Evolutionary conservation across 2,113 vertebrate species (phyloP).

Genomic region (Martes martes): DNA sequence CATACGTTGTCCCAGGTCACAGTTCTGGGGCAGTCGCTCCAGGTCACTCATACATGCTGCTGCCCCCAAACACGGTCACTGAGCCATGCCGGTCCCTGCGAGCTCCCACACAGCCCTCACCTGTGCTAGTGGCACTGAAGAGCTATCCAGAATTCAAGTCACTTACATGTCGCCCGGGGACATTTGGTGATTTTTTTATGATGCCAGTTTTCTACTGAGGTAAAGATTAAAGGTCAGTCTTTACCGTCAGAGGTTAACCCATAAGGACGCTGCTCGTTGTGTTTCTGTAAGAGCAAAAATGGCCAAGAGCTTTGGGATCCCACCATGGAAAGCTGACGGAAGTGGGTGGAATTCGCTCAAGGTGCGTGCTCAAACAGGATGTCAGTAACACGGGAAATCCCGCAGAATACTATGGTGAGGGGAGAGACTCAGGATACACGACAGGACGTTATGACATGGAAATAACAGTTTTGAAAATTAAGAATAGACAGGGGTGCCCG

Average conservation of each 20-base stretch:
- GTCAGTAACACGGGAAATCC: neutral
- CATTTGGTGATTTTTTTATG: neutral
- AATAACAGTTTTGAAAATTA: neutral
- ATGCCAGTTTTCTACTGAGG: neutral
- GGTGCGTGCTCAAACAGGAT: neutral
- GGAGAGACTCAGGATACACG: neutral
- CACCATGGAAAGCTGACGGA: neutral
- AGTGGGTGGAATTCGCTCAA: neutral
- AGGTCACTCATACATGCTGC: neutral
- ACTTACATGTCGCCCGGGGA: neutral
- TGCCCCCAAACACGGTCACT: neutral
- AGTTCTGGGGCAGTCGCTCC: neutral
- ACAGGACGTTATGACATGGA: neutral
- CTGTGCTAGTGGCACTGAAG: neutral
- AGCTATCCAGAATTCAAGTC: neutral
- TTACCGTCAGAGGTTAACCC: neutral
- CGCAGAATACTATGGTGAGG: neutral
- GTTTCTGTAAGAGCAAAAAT: neutral
- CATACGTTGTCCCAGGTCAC: neutral
- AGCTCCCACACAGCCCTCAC: neutral
- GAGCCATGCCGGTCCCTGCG: neutral
- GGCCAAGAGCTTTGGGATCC: neutral
- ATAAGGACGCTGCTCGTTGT: neutral
- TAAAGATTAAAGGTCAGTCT: neutral
- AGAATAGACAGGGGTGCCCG: too few species aligned